phyloP scores from a whole-genome alignment of 2,797 vertebrate genomes.

The Malacoraja senta region DNA sequence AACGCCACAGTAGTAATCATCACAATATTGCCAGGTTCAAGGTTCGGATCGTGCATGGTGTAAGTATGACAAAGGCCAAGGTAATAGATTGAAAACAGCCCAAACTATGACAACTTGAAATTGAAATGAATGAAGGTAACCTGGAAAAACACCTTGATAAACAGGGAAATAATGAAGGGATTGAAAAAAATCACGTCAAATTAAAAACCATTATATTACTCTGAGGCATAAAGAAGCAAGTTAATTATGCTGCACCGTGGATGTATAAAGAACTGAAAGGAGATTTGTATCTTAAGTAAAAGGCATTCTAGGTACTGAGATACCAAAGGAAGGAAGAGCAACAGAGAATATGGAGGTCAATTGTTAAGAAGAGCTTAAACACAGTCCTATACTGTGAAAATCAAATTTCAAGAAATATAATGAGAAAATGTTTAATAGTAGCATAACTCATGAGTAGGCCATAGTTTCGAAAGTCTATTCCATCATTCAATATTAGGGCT shows the following conservation, averaged over 20 bases:
- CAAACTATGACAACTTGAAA: not conserved
- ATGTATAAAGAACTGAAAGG: not conserved
- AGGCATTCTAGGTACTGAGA: not conserved
- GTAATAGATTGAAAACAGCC: not conserved
- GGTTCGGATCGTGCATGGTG: not conserved
- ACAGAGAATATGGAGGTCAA: not conserved
- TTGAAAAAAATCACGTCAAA: not conserved
- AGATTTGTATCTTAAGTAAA: not conserved
- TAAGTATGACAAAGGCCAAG: not conserved
- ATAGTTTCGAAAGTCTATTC: no score
- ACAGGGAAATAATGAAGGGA: not conserved
- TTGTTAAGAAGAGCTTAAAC: not conserved
- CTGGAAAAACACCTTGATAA: not conserved
- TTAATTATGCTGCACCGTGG: not conserved
- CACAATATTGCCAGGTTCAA: not conserved
- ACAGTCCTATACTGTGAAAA: not conserved
- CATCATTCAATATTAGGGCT: no score
- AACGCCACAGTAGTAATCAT: not conserved
- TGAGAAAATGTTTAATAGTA: not conserved
- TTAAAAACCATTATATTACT: not conserved
- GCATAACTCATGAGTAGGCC: no score
- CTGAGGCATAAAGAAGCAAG: no score
- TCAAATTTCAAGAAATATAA: not conserved
- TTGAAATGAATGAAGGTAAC: not conserved
- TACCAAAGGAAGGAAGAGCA: not conserved